Conservation (phyloP, 1,140 invertebrate genomes). For the Procambarus clarkii region DNA sequence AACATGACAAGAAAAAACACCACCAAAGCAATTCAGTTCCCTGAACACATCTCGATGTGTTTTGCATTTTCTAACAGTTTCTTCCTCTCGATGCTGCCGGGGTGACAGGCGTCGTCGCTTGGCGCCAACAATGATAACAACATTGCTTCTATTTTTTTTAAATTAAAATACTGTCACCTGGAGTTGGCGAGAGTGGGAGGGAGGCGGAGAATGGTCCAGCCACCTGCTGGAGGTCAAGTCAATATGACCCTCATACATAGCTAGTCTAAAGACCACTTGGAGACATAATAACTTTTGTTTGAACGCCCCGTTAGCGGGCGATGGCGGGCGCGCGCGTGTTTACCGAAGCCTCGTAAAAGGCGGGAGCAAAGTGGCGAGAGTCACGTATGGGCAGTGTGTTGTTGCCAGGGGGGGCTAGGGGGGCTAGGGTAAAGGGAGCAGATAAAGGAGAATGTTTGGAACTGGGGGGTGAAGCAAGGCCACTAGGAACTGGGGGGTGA, state of each 20-base stretch:
- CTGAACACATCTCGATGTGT: too few relatives aligned
- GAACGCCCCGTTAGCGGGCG: constrained; percentile 49
- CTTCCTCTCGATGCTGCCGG: background rate
- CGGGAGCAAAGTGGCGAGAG: constrained; percentile 34
- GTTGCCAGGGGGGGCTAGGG: too few relatives aligned
- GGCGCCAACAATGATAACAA: background rate
- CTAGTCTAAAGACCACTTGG: constrained; percentile 33
- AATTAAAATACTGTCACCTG: constrained; percentile 2
- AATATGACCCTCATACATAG: constrained; percentile 47
- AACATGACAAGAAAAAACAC: too few relatives aligned
- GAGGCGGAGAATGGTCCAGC: background rate
- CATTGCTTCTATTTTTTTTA: background rate
- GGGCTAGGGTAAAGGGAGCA: too few relatives aligned
- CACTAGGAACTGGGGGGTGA: background rate
- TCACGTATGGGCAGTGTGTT: constrained; percentile 64
- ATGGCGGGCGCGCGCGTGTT: constrained; percentile 30
- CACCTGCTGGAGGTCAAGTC: constrained; percentile 18
- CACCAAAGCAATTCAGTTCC: too few relatives aligned
- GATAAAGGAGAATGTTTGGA: too few relatives aligned
- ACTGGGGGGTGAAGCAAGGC: too few relatives aligned
- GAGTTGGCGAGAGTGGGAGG: background rate
- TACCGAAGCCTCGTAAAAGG: constrained; percentile 54
- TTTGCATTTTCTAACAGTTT: background rate
- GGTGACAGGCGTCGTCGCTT: background rate
- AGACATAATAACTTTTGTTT: constrained; percentile 30